Base-by-base conservation (phyloP, 2,888 invertebrate genomes). In the Listrodromus nycthemerus region DNA sequence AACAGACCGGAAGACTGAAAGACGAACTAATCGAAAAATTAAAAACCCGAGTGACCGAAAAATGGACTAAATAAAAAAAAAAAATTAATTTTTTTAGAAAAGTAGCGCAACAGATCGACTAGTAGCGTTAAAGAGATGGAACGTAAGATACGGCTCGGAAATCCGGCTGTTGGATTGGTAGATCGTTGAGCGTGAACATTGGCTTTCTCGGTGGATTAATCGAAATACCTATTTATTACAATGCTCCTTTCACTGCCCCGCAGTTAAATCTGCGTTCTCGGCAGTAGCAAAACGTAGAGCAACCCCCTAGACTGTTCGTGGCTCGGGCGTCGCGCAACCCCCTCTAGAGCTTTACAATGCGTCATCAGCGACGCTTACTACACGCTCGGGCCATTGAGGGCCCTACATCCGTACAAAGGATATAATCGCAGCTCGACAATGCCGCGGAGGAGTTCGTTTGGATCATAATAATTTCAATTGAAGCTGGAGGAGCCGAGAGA, bases 391-490 rank as follows among this genome's bases (percentile, higher is more conserved):
- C 87, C 88, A 88, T 92, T 88, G 89, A 93, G 93, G 90, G 90
- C 92, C 89, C 92, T 92, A 92, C 89, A 92, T 87, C 83, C 89
- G 88, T 89, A 93, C 93, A 93, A 93, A 93, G 92, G 92, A 92
- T 91, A 93, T 93, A 93, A 93, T 93, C 93, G 93, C 92, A 90
- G 90, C 91, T 90, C 92, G 89, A 92, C 93, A 92, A 92, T 92
- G 91, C 92, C 92, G 91, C 92, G 90, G 92, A 90, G 92, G 66
- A 93, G 92, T 93, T 93, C 93, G 91, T 93, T 93, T 93, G 93
- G 93, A 93, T 93, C 93, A 91, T 92, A 92, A 93, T 93, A 93
- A 93, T 93, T 93, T 92, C 92, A 91, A 92, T 92, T 92, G 91
- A 90, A 91, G 91, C 87, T 85, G 86, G 83, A 87, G 86, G 84